Evolutionary conservation across 2,888 invertebrate species (phyloP).

Genomic region (Lepidocyrtinus sp.): DNA sequence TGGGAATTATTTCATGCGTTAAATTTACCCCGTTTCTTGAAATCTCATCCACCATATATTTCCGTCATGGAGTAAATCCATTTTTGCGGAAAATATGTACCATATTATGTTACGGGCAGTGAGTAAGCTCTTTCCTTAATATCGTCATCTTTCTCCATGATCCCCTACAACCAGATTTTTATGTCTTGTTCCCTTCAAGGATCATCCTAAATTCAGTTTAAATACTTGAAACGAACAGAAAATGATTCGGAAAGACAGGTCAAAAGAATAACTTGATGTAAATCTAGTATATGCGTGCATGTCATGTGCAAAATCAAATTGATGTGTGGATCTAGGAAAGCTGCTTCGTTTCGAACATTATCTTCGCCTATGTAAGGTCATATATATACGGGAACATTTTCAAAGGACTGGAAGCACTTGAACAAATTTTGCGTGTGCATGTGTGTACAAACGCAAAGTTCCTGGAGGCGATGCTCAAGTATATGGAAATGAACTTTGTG

Average conservation of each 20-base stretch:
- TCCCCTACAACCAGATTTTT: background rate
- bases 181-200: background rate
- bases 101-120: conserved; percentile 9
- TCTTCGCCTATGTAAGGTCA: no score
- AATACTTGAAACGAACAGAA: background rate
- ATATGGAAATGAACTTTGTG: conserved; percentile 1
- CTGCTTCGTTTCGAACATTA: no score
- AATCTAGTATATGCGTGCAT: background rate
- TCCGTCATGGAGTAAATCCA: no score
- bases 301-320: background rate
- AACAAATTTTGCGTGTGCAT: no score
- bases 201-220: conserved; percentile 6
- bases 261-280: background rate
- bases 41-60: no score
- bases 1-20: no score
- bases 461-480: no score
- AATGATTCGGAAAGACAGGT: background rate
- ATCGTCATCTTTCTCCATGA: conserved; percentile 7
- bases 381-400: no score
- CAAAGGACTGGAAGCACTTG: no score
- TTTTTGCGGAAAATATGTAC: no score
- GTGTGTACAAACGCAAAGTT: no score
- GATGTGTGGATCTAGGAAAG: background rate
- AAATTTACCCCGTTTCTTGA: no score
- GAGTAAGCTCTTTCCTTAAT: background rate